Evolutionary conservation across 2,797 vertebrate genomes (phyloP).

Genomic region (Bufotes viridis): DNA sequence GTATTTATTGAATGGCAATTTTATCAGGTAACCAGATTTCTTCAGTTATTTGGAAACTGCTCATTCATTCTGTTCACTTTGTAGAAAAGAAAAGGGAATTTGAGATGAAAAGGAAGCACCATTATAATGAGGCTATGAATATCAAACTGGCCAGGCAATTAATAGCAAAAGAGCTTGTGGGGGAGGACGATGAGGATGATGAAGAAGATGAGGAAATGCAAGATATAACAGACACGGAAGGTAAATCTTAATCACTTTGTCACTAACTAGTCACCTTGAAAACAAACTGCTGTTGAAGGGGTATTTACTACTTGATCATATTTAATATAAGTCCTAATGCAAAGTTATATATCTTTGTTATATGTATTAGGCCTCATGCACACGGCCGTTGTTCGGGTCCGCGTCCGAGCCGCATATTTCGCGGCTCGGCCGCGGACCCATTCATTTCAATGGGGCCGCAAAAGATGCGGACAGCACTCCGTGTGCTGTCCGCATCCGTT

Average conservation of each 20-base stretch:
- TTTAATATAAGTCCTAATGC: no score
- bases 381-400: no score
- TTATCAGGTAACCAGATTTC: no score
- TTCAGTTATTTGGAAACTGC: not conserved
- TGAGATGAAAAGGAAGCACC: slow-evolving; percentile 97
- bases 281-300: not conserved
- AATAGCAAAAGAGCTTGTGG: slow-evolving; percentile 90
- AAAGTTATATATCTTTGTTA: no score
- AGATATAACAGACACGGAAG: slow-evolving; percentile 83
- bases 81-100: slow-evolving; percentile 93
- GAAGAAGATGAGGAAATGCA: slow-evolving; percentile 80
- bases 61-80: not conserved
- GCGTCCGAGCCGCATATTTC: no score
- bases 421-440: no score
- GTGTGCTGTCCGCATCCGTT: no score
- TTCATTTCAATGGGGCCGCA: no score
- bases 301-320: no score
- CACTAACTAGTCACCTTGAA: not conserved
- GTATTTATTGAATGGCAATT: no score
- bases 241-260: slow-evolving; percentile 45
- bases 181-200: slow-evolving; percentile 80
- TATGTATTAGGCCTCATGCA: no score
- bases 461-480: no score
- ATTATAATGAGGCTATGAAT: slow-evolving; percentile 96
- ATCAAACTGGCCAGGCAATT: slow-evolving; percentile 95